These are phyloP conservation scores for Aythya fuligula DNA, from an alignment of 2,797 vertebrate species.

Conservation along the genomic window DNA sequence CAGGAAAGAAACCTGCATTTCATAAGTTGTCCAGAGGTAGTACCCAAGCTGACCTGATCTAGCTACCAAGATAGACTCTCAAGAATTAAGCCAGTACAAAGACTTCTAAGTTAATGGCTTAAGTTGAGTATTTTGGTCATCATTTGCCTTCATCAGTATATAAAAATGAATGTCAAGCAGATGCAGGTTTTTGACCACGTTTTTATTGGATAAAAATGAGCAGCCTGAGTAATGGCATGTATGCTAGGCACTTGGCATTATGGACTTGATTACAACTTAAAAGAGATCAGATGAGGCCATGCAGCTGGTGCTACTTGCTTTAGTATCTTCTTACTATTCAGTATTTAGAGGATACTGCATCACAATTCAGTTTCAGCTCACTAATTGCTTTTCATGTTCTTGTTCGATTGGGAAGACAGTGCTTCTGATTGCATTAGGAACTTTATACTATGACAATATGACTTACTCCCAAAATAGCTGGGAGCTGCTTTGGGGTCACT, in stretches of 20 bases:
- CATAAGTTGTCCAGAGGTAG: not conserved
- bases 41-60: not conserved
- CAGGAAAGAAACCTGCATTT: not conserved
- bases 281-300: not conserved
- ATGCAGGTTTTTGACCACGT: not conserved
- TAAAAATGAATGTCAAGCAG: not conserved
- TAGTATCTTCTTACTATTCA: not conserved
- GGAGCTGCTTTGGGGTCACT: not conserved
- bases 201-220: not conserved
- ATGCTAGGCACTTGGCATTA: not conserved
- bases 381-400: not conserved
- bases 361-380: not conserved
- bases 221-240: not conserved
- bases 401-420: not conserved
- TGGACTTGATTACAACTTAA: not conserved
- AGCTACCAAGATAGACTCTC: not conserved
- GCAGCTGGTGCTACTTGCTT: not conserved
- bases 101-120: accelerated
- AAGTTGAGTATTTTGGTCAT: not conserved
- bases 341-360: not conserved
- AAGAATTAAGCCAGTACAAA: not conserved
- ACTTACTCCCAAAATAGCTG: not conserved
- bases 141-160: not conserved
- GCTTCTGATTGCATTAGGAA: not conserved
- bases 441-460: not conserved